Percentiles rank a stretch among this genome's conserved stretches.
Evolutionary conservation across 1,140 invertebrate genomes (phyloP).

Genomic region (Scaptomyza montana): DNA sequence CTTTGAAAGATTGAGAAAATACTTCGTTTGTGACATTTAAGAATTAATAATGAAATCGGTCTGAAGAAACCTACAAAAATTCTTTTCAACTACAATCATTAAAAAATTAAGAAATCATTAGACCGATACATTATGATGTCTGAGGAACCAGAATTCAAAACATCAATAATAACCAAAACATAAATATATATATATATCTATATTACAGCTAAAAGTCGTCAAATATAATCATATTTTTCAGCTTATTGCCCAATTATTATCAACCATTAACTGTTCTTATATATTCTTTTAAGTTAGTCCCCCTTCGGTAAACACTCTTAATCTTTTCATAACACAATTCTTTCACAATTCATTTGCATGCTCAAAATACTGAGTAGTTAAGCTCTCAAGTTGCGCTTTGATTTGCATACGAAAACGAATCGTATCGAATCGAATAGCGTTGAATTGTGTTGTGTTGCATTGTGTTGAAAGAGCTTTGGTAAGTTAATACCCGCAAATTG

Average conservation of each 20-base stretch:
- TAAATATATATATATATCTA: too few relatives aligned
- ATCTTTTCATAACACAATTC: background rate
- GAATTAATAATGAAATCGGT: background rate
- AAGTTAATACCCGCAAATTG: conserved; percentile 41
- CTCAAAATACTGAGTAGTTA: background rate
- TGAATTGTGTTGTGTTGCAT: background rate
- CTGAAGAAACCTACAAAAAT: background rate
- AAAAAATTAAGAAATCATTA: background rate
- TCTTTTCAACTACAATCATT: background rate
- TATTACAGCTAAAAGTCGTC: too few relatives aligned
- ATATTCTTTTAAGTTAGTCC: background rate
- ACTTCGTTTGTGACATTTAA: background rate
- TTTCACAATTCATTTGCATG: conserved; percentile 9
- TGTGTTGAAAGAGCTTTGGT: conserved; percentile 2
- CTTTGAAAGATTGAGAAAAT: background rate
- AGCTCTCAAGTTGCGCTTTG: conserved; percentile 25
- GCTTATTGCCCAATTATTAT: background rate
- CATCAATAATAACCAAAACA: too few relatives aligned
- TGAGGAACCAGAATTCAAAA: background rate
- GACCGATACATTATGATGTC: too few relatives aligned
- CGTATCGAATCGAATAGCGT: background rate
- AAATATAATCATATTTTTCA: too few relatives aligned
- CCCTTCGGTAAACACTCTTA: too few relatives aligned
- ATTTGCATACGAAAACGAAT: background rate
- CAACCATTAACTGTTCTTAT: background rate